These are phyloP conservation scores for Drosophila algonquin DNA, from an alignment of 2,888 invertebrate genomes.

Conservation along the genomic window DNA sequence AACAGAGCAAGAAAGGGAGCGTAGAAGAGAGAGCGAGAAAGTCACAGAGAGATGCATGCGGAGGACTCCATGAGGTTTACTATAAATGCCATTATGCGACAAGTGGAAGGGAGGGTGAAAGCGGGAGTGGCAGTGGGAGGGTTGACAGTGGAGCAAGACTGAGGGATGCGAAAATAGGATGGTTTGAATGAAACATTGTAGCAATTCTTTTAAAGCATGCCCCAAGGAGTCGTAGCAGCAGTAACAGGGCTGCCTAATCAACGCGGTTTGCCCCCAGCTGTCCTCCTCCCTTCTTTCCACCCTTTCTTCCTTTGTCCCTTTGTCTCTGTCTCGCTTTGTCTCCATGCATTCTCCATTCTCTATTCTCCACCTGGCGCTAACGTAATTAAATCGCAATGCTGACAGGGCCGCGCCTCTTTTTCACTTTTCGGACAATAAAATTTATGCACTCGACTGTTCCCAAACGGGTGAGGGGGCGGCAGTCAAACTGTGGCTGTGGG, in stretches of 20 bases:
- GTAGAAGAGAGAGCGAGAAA: slow-evolving; percentile 8
- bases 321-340: background rate
- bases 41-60: slow-evolving; percentile 1
- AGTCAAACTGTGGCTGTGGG: too few relatives aligned
- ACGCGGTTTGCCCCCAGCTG: slow-evolving; percentile 30
- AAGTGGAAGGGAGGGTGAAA: slow-evolving; percentile 5
- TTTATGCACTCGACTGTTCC: slow-evolving; percentile 62
- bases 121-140: background rate
- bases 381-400: slow-evolving; percentile 74
- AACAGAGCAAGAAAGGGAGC: slow-evolving; percentile 18
- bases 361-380: slow-evolving; percentile 48
- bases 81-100: slow-evolving; percentile 65
- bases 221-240: slow-evolving; percentile 63
- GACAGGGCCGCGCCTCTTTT: slow-evolving; percentile 34
- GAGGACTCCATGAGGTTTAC: slow-evolving; percentile 43
- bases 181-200: slow-evolving; percentile 21
- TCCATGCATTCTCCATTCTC: slow-evolving; percentile 29
- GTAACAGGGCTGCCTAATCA: slow-evolving; percentile 45
- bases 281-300: background rate
- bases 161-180: background rate
- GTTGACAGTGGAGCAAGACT: too few relatives aligned
- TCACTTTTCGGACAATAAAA: slow-evolving; percentile 67
- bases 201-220: slow-evolving; percentile 71
- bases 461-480: background rate
- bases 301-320: background rate